Evolutionary conservation across 2,113 vertebrate genomes (phyloP), one percentile per base, ranked within the genome.

Genomic region (Lethenteron reissneri): DNA sequence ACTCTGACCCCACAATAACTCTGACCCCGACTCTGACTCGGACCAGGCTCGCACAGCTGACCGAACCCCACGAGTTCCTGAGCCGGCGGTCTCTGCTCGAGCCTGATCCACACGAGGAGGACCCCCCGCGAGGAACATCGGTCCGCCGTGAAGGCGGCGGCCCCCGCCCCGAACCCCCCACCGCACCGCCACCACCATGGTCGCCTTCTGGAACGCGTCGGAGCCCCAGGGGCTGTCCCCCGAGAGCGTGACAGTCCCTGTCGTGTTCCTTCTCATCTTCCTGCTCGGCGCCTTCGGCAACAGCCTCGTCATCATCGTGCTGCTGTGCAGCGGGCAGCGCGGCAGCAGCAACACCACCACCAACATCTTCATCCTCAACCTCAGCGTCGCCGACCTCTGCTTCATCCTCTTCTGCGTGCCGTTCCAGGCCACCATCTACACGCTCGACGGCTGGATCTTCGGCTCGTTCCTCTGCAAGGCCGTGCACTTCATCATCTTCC

Each of bases 371-470:
- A 57, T 72, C 11, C 71, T 72, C 13, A 72, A 72, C 57, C 14
- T 72, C 21, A 72, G 71, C 56, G 57, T 72, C 12, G 71, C 71
- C 12, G 71, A 72, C 71, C 71, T 72, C 12, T 56, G 56, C 14
- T 72, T 72, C 71, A 56, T 72, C 56, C 15, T 72, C 8, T 58
- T 72, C 13, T 72, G 71, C 57, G 71, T 72, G 56, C 71, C 71
- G 12, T 72, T 72, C 71, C 56, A 72, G 56, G 71, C 71, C 8
- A 72, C 71, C 8, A 57, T 57, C n/a, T 72, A 72, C 71, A 25
- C 57, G 3, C 71, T 72, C 15, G 56, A 56, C 15, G 9, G 57
- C 13, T 72, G 71, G 71, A 72, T 72, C 57, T 72, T 72, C 17
- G 71, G 71, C 56, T 15, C 71, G 1, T 17, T 72, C 14, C 57